Conservation (phyloP, 2,113 vertebrate species). For the Dicentrarchus labrax region DNA sequence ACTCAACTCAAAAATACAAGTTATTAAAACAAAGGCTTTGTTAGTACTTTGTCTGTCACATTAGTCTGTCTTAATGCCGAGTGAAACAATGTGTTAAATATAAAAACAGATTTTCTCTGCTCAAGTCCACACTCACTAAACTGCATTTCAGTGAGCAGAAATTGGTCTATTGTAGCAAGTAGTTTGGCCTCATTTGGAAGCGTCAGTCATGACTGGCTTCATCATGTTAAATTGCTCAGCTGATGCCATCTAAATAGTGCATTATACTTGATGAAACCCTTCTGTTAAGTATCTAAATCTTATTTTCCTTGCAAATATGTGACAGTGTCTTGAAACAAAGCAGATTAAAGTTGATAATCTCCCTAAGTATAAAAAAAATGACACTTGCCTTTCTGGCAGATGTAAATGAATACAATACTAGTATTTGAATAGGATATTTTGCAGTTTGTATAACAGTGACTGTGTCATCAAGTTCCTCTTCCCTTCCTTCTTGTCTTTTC, state of each 20-base stretch:
- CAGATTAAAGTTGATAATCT: background rate
- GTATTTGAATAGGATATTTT: background rate
- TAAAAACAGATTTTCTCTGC: background rate
- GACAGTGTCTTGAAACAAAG: background rate
- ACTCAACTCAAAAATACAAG: background rate
- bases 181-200: background rate
- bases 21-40: background rate
- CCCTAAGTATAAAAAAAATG: background rate
- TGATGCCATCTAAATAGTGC: background rate
- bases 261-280: background rate
- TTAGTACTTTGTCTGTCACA: background rate
- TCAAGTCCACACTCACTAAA: background rate
- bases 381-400: background rate
- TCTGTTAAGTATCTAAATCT: background rate
- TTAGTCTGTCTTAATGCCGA: background rate
- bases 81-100: background rate
- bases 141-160: background rate
- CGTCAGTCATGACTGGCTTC: background rate
- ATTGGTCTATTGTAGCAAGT: background rate
- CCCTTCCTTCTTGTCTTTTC: slow-evolving; percentile 21
- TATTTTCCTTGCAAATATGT: background rate
- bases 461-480: background rate
- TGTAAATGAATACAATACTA: background rate
- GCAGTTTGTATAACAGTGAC: background rate
- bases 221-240: background rate